Conservation (phyloP, 1,140 invertebrate genomes). For the Drosophila ironensis region DNA sequence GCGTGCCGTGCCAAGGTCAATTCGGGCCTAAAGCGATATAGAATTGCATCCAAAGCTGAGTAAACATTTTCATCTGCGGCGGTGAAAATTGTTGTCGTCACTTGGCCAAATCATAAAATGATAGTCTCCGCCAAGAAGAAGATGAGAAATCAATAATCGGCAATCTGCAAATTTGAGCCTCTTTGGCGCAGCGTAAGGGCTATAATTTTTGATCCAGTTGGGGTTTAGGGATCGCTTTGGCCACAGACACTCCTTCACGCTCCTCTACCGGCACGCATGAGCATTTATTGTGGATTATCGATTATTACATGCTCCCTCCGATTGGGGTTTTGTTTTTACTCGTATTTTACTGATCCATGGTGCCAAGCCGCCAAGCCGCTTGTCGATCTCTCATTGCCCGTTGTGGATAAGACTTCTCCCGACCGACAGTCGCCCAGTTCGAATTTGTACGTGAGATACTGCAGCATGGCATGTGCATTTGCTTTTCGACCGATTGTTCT, state of each 20-base stretch:
- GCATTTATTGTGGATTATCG: slow-evolving; percentile 63
- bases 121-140: neutral
- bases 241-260: neutral
- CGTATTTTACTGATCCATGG: neutral
- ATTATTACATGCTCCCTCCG: slow-evolving; percentile 43
- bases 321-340: slow-evolving; percentile 21
- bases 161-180: neutral
- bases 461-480: slow-evolving; percentile 25
- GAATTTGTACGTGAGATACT: slow-evolving; percentile 41
- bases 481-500: slow-evolving; percentile 17
- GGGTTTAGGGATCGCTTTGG: slow-evolving; percentile 11
- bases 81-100: too few relatives aligned
- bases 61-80: slow-evolving; percentile 7
- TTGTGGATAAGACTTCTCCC: slow-evolving; percentile 8
- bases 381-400: slow-evolving; percentile 47
- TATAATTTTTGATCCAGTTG: slow-evolving; percentile 32
- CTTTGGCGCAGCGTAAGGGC: slow-evolving; percentile 1
- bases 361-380: slow-evolving; percentile 35
- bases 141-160: slow-evolving; percentile 34
- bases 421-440: neutral
- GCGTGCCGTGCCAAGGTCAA: slow-evolving; percentile 23
- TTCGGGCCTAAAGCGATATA: slow-evolving; percentile 2
- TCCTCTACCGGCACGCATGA: slow-evolving; percentile 49
- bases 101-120: neutral
- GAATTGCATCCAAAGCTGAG: neutral